phyloP scores from a whole-genome alignment of 2,888 invertebrate genomes.

The Ptilodon capucinus region DNA sequence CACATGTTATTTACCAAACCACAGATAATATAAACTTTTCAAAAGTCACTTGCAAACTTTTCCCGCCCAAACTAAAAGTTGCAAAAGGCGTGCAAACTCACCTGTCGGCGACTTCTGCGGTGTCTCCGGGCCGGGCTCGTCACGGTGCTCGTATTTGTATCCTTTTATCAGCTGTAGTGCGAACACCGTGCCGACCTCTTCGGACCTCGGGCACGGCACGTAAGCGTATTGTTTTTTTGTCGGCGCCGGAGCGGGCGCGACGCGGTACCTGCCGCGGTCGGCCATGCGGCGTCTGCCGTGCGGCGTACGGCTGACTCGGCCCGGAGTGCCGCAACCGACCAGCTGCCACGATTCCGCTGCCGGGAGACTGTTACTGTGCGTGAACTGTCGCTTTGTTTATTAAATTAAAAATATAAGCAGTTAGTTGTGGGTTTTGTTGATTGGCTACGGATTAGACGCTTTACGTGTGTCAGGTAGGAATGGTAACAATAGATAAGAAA shows the following conservation, averaged over 20 bases:
- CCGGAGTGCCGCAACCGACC: conserved; percentile 47
- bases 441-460: background rate
- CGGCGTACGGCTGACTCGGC: conserved; percentile 45
- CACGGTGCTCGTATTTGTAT: conserved; percentile 35
- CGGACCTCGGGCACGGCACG: conserved; percentile 76
- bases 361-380: conserved; percentile 32
- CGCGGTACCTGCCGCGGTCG: conserved; percentile 76
- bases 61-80: conserved; percentile 41
- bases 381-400: conserved; percentile 31
- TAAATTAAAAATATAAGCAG: conserved; percentile 3
- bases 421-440: background rate
- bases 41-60: conserved; percentile 33
- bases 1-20: too few species aligned
- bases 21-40: conserved; percentile 2
- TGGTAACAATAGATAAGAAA: background rate
- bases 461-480: background rate
- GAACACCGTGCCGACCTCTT: conserved; percentile 77
- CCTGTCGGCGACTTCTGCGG: conserved; percentile 62
- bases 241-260: conserved; percentile 76
- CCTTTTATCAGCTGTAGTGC: conserved; percentile 60
- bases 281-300: conserved; percentile 79
- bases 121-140: conserved; percentile 52
- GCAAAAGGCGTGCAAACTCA: conserved; percentile 42
- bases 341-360: conserved; percentile 39
- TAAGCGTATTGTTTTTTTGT: conserved; percentile 78